Base-by-base conservation (phyloP, 2,888 invertebrate genomes). In the Microctonus aethiopoides region DNA sequence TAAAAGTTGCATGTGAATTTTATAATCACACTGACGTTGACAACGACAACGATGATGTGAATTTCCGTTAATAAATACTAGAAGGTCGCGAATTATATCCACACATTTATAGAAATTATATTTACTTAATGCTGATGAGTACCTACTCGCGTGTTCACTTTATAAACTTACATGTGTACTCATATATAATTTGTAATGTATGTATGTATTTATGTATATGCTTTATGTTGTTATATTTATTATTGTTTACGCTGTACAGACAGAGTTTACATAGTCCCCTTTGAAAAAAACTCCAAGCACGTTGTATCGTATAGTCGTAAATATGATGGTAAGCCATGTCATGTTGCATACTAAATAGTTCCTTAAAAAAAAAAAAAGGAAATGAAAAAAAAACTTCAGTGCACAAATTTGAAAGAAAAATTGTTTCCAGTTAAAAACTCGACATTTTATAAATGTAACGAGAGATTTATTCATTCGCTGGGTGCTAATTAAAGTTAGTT, bases 161-260 rank as follows among this genome's bases (percentile, higher is more conserved):
- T 2, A 57, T 2, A 57, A n/a, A n/a, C n/a, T n/a, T n/a, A n/a
- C n/a, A n/a, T n/a, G n/a, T n/a, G n/a, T n/a, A n/a, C n/a, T n/a
- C n/a, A n/a, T n/a, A n/a, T n/a, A n/a, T n/a, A n/a, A n/a, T n/a
- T n/a, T n/a, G n/a, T n/a, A n/a, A n/a, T n/a, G n/a, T n/a, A n/a
- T n/a, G n/a, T n/a, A n/a, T n/a, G n/a, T n/a, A n/a, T n/a, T n/a
- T n/a, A n/a, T 16, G 13, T n/a, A n/a, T n/a, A n/a, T 16, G 13
- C 63, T 63, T 68, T 63, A 68, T 64, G 46, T 41, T 56, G 34
- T 57, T 68, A 62, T 46, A 46, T 63, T 68, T 63, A 57, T 64
- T 57, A 63, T 62, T 68, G 68, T 62, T 68, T 54, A 67, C 24
- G 52, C 67, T 67, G n/a, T 51, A 52, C 36, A 51, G 24, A 60